These are phyloP conservation scores for Oncorhynchus masou DNA, from an alignment of 2,113 vertebrate genomes.

Conservation along the genomic window DNA sequence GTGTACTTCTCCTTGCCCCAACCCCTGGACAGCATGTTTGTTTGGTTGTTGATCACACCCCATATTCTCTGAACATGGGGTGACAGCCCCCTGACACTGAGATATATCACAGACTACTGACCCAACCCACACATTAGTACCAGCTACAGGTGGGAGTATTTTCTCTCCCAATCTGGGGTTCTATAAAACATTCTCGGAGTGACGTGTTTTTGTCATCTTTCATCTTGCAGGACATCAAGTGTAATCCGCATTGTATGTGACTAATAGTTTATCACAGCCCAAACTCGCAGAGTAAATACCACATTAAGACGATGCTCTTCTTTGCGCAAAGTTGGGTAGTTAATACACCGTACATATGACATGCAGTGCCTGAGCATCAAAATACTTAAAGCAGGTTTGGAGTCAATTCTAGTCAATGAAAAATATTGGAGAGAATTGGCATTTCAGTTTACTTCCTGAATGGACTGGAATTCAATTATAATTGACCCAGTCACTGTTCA, in stretches of 20 bases:
- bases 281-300: not conserved
- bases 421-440: too few species aligned
- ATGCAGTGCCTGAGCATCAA: too few species aligned
- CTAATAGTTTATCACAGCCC: not conserved
- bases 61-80: slow-evolving; percentile 55
- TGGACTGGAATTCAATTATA: too few species aligned
- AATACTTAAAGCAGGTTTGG: too few species aligned
- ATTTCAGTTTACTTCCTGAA: too few species aligned
- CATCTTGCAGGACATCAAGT: slow-evolving; percentile 10
- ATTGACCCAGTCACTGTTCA: not conserved
- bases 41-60: slow-evolving; percentile 71
- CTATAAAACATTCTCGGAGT: not conserved
- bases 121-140: not conserved
- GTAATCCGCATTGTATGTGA: not conserved
- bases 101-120: slow-evolving; percentile 54
- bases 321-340: not conserved
- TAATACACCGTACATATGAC: not conserved
- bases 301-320: not conserved
- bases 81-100: slow-evolving; percentile 60
- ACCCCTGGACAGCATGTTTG: slow-evolving; percentile 60
- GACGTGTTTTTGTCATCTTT: slow-evolving; percentile 35
- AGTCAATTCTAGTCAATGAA: too few species aligned
- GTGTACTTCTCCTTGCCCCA: slow-evolving; percentile 54
- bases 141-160: slow-evolving; percentile 9
- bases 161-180: not conserved